These are phyloP conservation scores for Aplochiton taeniatus DNA, from an alignment of 2,797 vertebrate species.

Conservation along the genomic window DNA sequence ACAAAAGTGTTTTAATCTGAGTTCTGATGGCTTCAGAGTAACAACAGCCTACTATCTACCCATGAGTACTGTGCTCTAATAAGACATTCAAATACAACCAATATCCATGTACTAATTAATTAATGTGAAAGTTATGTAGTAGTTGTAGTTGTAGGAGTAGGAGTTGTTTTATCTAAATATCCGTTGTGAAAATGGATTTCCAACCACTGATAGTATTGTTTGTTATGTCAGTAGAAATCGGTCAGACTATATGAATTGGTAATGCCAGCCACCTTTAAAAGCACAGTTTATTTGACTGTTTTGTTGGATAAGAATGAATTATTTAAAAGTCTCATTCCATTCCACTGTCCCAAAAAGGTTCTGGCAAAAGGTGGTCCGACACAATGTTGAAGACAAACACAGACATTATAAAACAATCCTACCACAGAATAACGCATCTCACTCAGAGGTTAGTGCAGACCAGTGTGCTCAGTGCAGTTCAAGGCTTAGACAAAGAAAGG, in stretches of 20 bases:
- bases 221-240: background rate
- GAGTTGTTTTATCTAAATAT: too few relatives aligned
- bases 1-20: too few relatives aligned
- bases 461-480: slow-evolving; percentile 32
- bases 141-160: too few relatives aligned
- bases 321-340: slow-evolving; percentile 25
- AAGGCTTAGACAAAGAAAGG: slow-evolving; percentile 18
- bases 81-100: too few relatives aligned
- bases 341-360: slow-evolving; percentile 17
- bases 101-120: too few relatives aligned
- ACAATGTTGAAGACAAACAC: slow-evolving; percentile 8
- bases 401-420: slow-evolving; percentile 7
- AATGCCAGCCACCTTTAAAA: too few relatives aligned
- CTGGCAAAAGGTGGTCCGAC: slow-evolving; percentile 4
- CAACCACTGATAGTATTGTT: background rate
- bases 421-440: slow-evolving; percentile 15
- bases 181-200: too few relatives aligned
- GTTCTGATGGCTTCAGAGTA: too few relatives aligned
- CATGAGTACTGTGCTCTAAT: too few relatives aligned
- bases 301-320: slow-evolving; percentile 52
- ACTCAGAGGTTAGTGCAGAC: slow-evolving; percentile 25
- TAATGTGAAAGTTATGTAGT: too few relatives aligned
- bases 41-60: too few relatives aligned
- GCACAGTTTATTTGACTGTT: slow-evolving; percentile 18
- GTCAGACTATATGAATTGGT: background rate